Conservation (phyloP, 2,888 invertebrate species). For the Isoperla grammatica region DNA sequence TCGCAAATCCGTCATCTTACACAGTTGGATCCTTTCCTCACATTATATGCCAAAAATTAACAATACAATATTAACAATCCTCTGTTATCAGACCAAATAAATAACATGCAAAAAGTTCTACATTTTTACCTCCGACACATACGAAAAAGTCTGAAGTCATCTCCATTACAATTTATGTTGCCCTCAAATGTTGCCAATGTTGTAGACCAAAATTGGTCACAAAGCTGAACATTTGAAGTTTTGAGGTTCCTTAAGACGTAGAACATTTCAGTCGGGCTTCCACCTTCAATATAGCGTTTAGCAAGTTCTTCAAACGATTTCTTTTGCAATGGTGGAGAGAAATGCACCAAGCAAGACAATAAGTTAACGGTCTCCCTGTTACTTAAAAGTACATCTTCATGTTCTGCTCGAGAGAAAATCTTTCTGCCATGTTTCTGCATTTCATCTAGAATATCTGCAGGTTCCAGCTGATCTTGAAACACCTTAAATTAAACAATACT, state of each 20-base stretch:
- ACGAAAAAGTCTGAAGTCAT: slow-evolving; percentile 40
- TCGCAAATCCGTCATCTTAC: no score
- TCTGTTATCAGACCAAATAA: no score
- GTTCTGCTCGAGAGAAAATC: slow-evolving; percentile 40
- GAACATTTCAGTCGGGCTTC: slow-evolving; percentile 43
- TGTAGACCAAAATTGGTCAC: slow-evolving; percentile 47
- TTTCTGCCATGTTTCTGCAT: slow-evolving; percentile 43
- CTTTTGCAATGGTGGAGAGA: slow-evolving; percentile 44
- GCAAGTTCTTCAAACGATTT: slow-evolving; percentile 42
- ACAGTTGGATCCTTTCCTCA: no score
- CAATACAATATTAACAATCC: no score
- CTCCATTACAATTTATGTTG: slow-evolving; percentile 33
- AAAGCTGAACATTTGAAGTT: slow-evolving; percentile 45
- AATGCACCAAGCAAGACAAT: slow-evolving; percentile 45
- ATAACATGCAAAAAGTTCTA: no score
- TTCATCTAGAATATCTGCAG: slow-evolving; percentile 44
- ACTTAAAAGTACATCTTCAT: slow-evolving; percentile 29
- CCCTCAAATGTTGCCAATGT: slow-evolving; percentile 39
- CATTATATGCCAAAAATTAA: no score
- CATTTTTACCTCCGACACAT: slow-evolving; percentile 44
- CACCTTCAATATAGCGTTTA: slow-evolving; percentile 31
- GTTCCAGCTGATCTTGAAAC: slow-evolving; percentile 49
- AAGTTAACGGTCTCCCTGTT: slow-evolving; percentile 39
- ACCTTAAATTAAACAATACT: slow-evolving; percentile 38
- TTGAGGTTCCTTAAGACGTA: slow-evolving; percentile 47